These are phyloP conservation scores for Corythornis madagascariensis DNA, from an alignment of 2,113 vertebrate species.

Conservation along the genomic window DNA sequence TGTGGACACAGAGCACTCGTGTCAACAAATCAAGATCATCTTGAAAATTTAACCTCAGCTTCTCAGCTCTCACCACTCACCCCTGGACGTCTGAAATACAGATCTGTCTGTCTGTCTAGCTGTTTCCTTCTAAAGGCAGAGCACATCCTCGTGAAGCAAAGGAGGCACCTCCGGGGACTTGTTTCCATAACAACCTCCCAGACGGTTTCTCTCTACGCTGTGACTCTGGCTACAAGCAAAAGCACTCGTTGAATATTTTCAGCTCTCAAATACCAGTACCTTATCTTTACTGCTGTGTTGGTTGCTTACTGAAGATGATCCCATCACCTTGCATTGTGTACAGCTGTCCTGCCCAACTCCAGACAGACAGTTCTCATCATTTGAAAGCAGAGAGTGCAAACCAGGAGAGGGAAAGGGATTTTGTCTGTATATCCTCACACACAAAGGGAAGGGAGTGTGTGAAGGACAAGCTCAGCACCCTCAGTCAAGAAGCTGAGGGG, in stretches of 20 bases:
- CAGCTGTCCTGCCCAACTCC: neutral
- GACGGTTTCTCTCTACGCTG: constrained; percentile 76
- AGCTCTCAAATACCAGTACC: neutral
- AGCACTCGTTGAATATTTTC: constrained; percentile 7
- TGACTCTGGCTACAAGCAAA: constrained; percentile 63
- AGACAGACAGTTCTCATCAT: neutral
- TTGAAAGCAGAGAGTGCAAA: neutral
- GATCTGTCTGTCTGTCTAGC: neutral
- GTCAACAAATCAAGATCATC: neutral
- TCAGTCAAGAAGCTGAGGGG: neutral
- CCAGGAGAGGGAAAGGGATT: neutral
- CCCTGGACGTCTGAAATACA: neutral
- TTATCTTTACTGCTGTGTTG: neutral
- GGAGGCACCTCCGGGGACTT: constrained; percentile 69
- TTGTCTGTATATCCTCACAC: neutral
- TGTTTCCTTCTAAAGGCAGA: constrained; percentile 64
- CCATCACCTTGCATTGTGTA: neutral
- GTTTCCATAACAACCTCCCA: constrained; percentile 93
- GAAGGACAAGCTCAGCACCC: neutral
- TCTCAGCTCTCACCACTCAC: neutral
- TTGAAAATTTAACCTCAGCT: neutral
- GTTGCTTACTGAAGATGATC: neutral
- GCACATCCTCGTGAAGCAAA: constrained; percentile 67
- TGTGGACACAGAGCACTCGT: neutral
- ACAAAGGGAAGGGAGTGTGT: neutral